These are phyloP conservation scores for Boulengeromyrus knoepffleri DNA, from an alignment of 2,113 vertebrate species.

Conservation along the genomic window DNA sequence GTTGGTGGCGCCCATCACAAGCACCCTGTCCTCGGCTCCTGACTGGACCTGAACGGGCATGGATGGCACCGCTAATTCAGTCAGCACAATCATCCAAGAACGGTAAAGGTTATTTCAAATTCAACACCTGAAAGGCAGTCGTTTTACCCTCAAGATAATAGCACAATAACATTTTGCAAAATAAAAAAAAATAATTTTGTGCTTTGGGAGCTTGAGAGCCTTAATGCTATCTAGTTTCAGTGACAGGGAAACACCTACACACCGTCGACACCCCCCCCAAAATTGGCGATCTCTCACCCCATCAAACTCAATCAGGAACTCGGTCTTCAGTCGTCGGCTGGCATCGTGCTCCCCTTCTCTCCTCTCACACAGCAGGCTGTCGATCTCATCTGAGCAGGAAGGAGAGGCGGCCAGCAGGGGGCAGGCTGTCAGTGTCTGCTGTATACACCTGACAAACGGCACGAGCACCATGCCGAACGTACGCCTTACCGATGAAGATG, in stretches of 20 bases:
- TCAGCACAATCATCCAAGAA: background rate
- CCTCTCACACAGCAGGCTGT: conserved; percentile 93
- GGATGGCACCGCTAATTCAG: background rate
- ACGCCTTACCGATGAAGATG: conserved; percentile 89
- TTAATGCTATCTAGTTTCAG: background rate
- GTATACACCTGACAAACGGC: background rate
- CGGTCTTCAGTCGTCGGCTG: conserved; percentile 89
- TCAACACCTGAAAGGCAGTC: background rate
- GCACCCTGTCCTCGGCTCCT: conserved; percentile 79
- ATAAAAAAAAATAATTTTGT: background rate
- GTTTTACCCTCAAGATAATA: background rate
- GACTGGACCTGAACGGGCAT: conserved; percentile 74
- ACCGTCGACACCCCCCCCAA: background rate
- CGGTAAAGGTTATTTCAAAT: background rate
- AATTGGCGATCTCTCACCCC: conserved; percentile 60
- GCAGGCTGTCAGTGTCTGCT: background rate
- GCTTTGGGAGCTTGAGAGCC: background rate
- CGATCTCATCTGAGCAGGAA: conserved; percentile 82
- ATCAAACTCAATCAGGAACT: conserved; percentile 96
- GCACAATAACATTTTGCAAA: background rate
- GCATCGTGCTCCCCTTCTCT: conserved; percentile 93
- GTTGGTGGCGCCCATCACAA: conserved; percentile 98
- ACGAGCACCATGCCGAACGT: too few relatives aligned
- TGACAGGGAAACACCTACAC: background rate
- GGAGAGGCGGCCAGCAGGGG: background rate